A percentile compares a stretch with the other conserved stretches of the same genome.
Evolutionary conservation across 2,888 invertebrate species (phyloP).

Genomic region (Timema cristinae): DNA sequence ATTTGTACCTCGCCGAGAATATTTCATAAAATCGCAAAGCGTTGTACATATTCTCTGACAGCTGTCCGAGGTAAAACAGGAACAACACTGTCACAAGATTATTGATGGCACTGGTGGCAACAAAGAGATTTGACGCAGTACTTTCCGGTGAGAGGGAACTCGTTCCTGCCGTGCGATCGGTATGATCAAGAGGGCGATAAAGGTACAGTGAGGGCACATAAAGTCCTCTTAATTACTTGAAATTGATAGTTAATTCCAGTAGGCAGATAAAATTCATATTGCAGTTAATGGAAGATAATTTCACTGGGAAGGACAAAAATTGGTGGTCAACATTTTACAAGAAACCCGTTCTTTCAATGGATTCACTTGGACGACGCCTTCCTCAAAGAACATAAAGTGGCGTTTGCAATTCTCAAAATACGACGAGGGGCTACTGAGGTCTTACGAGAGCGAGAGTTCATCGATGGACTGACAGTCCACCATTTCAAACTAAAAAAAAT

Average conservation of each 20-base stretch:
- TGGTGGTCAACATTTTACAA: neutral
- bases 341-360: neutral
- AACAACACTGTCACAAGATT: neutral
- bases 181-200: neutral
- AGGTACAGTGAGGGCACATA: neutral
- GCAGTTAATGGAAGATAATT: neutral
- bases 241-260: neutral
- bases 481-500: neutral
- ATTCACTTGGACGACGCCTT: neutral
- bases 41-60: constrained; percentile 6
- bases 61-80: neutral
- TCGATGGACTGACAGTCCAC: constrained; percentile 1
- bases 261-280: constrained; percentile 2
- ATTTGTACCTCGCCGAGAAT: neutral
- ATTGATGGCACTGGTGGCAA: neutral
- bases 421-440: neutral
- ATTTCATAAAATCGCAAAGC: neutral
- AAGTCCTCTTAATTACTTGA: neutral
- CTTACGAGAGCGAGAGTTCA: neutral
- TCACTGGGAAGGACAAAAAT: neutral
- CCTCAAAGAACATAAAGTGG: constrained; percentile 1
- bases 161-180: neutral
- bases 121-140: neutral
- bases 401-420: neutral
- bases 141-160: neutral